Percentiles rank a stretch among this genome's conserved stretches.
These are phyloP conservation scores for Speoplatyrhinus poulsoni DNA, from an alignment of 2,113 vertebrate genomes.

Conservation along the genomic window DNA sequence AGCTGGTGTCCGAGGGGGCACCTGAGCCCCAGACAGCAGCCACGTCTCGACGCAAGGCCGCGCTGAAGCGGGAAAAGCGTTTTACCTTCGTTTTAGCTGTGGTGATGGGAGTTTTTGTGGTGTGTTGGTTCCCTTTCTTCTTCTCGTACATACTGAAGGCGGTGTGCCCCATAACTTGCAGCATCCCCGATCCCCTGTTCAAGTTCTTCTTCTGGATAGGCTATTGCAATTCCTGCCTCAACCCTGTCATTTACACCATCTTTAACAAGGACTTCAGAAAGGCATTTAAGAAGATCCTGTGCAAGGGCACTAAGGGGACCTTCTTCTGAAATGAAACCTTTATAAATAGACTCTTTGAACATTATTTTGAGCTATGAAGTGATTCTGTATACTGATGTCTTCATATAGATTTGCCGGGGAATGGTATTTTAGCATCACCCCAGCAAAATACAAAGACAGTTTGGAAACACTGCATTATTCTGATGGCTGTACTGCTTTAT, in stretches of 20 bases:
- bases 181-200: conserved; percentile 73
- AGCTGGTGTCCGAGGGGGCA: conserved; percentile 53
- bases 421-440: no score
- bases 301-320: conserved; percentile 58
- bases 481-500: no score
- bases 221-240: conserved; percentile 86
- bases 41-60: conserved; percentile 76
- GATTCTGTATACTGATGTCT: background rate
- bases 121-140: conserved; percentile 95
- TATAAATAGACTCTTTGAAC: background rate
- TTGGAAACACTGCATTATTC: no score
- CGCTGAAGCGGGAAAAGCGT: conserved; percentile 83
- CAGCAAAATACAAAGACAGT: no score
- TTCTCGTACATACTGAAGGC: conserved; percentile 86
- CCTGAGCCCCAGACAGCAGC: conserved; percentile 43
- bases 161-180: conserved; percentile 78
- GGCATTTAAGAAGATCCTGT: conserved; percentile 80
- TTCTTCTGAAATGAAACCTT: conserved; percentile 43
- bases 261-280: conserved; percentile 84
- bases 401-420: background rate
- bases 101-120: conserved; percentile 87
- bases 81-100: conserved; percentile 89
- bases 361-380: background rate
- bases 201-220: conserved; percentile 83
- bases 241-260: conserved; percentile 84